phyloP scores from a whole-genome alignment of 2,113 vertebrate species.

The Daubentonia madagascariensis region DNA sequence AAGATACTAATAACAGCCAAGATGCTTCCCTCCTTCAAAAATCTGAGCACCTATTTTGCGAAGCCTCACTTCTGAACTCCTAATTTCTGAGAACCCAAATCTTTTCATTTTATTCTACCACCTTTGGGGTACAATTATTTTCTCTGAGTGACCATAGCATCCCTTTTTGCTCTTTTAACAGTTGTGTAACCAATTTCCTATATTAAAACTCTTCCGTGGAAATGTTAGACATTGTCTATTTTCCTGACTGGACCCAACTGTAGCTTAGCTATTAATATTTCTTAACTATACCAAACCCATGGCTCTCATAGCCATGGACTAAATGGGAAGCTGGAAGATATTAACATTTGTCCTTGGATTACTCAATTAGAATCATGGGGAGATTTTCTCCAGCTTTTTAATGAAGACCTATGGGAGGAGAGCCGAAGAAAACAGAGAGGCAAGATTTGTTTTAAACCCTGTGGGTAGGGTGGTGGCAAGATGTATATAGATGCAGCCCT shows the following conservation, averaged over 20 bases:
- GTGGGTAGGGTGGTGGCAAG: not conserved
- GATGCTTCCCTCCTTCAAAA: not conserved
- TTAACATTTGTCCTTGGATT: not conserved
- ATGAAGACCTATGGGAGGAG: not conserved
- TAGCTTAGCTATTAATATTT: not conserved
- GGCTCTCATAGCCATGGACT: not conserved
- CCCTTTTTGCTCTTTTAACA: not conserved
- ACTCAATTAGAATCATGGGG: not conserved
- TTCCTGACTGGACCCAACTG: not conserved
- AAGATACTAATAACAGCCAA: not conserved
- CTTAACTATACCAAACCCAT: not conserved
- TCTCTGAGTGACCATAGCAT: not conserved
- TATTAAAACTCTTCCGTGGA: not conserved
- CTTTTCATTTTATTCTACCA: not conserved
- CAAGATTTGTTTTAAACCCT: not conserved
- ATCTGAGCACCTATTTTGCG: not conserved
- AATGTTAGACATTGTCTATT: not conserved
- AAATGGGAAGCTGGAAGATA: not conserved
- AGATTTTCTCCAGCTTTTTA: not conserved
- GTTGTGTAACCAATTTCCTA: not conserved
- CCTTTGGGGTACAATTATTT: not conserved
- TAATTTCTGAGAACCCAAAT: not conserved
- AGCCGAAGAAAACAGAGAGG: not conserved
- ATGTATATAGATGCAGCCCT: not conserved
- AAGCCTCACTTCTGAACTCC: not conserved